These are phyloP conservation scores for Micrastur ruficollis DNA, from an alignment of 2,797 vertebrate species.

Conservation along the genomic window DNA sequence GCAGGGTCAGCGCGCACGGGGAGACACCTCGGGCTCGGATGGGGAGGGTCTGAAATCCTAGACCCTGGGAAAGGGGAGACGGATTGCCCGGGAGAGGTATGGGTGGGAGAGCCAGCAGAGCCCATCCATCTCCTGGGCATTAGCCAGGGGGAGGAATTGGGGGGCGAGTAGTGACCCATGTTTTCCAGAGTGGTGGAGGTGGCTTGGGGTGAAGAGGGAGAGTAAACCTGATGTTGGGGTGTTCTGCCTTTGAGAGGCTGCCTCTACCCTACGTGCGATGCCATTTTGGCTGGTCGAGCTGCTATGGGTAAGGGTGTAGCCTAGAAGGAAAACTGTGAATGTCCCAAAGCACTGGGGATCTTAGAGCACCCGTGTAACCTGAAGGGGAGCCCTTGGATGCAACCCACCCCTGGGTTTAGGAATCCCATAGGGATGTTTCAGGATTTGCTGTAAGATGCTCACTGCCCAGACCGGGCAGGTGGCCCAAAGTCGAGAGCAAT, in stretches of 20 bases:
- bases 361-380: neutral
- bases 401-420: neutral
- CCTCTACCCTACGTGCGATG: fast-evolving
- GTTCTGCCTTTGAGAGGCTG: neutral
- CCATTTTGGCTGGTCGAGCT: neutral
- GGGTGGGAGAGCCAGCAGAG: neutral
- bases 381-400: neutral
- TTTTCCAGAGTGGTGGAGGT: neutral
- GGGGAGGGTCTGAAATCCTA: slow-evolving; percentile 61
- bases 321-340: neutral
- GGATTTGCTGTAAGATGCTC: neutral
- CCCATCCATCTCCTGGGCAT: neutral
- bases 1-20: neutral
- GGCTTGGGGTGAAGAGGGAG: neutral
- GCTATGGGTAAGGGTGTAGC: neutral
- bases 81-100: neutral
- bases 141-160: neutral
- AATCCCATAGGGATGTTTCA: neutral
- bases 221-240: neutral
- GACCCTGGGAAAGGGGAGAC: slow-evolving; percentile 48
- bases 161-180: neutral
- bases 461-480: fast-evolving
- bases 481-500: neutral
- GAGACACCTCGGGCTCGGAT: slow-evolving; percentile 43
- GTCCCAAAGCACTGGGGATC: neutral